Percentiles rank a stretch among this genome's conserved stretches.
Evolutionary conservation across 64 coral and sea anemone genomes (phyloP).

Genomic region (Montipora capricornis): DNA sequence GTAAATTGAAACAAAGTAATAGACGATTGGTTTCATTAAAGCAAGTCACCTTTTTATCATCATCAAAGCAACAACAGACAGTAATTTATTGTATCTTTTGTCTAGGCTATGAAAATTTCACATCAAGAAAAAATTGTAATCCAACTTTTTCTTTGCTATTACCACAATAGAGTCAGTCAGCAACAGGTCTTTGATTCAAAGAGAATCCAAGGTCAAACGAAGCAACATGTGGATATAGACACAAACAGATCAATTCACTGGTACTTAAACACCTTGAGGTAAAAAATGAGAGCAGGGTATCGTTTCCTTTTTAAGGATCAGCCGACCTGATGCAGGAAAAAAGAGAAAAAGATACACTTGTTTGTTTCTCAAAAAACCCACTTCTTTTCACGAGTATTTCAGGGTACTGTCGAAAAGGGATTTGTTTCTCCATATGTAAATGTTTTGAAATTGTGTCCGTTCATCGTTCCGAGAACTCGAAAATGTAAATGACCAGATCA

Average conservation of each 20-base stretch:
- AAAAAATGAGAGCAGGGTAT: background rate
- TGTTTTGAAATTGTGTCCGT: background rate
- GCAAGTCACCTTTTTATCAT: background rate
- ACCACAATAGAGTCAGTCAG: background rate
- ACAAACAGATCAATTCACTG: background rate
- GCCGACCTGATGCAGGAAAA: background rate
- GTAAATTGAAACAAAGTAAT: too few species aligned
- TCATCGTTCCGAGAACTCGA: background rate
- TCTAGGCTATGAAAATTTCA: background rate
- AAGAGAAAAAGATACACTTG: background rate
- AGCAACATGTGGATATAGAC: constrained; percentile 24
- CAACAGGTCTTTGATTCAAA: constrained; percentile 33
- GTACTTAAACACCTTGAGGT: background rate
- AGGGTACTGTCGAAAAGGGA: background rate
- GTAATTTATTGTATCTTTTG: background rate
- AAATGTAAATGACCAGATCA: background rate
- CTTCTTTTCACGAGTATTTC: background rate
- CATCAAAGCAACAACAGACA: background rate
- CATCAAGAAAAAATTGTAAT: background rate
- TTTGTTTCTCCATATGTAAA: background rate
- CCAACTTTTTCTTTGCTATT: background rate
- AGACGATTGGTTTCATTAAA: background rate
- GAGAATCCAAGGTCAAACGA: background rate
- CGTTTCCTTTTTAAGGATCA: background rate
- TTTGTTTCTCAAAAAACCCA: background rate